These are phyloP conservation scores for Pogonocherus hispidulus DNA, from an alignment of 2,888 invertebrate species.

Conservation along the genomic window DNA sequence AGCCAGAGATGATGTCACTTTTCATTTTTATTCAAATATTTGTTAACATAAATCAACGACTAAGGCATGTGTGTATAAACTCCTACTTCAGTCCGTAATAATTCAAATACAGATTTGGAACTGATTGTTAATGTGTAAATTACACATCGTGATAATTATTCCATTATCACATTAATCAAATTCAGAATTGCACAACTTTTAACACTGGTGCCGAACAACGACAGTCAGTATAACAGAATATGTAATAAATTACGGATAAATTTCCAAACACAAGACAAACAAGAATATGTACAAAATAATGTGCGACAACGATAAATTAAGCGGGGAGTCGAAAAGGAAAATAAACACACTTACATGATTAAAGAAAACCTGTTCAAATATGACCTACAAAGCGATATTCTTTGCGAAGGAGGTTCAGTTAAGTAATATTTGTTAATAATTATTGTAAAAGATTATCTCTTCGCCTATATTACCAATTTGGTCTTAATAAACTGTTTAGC, in stretches of 20 bases:
- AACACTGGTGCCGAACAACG: too few species aligned
- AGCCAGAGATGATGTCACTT: not conserved
- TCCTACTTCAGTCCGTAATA: not conserved
- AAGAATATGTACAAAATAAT: conserved; percentile 7
- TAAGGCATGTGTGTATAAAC: not conserved
- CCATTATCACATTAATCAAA: too few species aligned
- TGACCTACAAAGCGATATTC: conserved; percentile 7
- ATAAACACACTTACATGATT: conserved; percentile 3
- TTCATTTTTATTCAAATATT: not conserved
- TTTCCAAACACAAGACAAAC: conserved; percentile 1
- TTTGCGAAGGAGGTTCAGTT: not conserved
- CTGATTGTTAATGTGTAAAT: not conserved
- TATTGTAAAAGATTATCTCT: not conserved
- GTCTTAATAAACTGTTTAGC: not conserved
- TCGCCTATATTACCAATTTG: not conserved
- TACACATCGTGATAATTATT: not conserved
- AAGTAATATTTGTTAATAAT: conserved; percentile 12
- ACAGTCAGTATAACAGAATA: not conserved
- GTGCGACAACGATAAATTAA: conserved; percentile 9
- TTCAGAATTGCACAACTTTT: not conserved
- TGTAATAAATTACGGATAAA: not conserved
- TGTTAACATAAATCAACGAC: not conserved
- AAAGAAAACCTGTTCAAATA: conserved; percentile 4
- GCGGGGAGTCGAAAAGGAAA: not conserved
- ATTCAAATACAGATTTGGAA: not conserved